Conservation (phyloP, 2,888 invertebrate genomes). For the Dynastes tityus region DNA sequence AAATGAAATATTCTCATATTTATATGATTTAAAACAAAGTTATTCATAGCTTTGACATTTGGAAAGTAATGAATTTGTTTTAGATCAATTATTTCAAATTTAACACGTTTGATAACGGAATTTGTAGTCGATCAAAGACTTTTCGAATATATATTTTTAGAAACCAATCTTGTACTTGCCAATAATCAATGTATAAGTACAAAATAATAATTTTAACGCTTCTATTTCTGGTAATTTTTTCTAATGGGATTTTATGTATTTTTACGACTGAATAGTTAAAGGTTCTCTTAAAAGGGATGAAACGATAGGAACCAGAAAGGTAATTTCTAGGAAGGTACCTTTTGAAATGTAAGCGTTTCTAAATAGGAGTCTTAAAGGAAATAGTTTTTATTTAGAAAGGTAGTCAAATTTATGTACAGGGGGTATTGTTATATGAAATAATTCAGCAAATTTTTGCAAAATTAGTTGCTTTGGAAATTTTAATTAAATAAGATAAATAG, state of each 20-base stretch:
- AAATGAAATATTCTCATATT: not conserved
- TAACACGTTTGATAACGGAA: not conserved
- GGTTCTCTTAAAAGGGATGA: no score
- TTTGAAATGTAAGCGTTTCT: no score
- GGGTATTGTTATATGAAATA: no score
- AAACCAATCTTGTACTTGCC: conserved; percentile 2
- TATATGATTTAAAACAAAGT: not conserved
- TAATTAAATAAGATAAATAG: not conserved
- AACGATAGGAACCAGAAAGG: no score
- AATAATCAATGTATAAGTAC: conserved; percentile 6
- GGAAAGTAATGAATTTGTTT: not conserved
- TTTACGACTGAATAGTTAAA: no score
- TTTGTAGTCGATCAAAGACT: not conserved
- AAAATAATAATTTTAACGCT: conserved; percentile 1
- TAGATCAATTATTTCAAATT: not conserved
- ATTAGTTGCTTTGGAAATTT: not conserved
- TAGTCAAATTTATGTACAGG: no score
- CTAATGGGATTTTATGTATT: no score
- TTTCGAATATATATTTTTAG: not conserved
- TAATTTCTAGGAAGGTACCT: no score
- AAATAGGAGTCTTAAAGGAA: no score
- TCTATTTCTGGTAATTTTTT: not conserved
- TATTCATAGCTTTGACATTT: not conserved
- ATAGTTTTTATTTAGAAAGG: no score
- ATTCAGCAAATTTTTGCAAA: not conserved